Conservation (phyloP, 1,140 invertebrate species). For the Hycleus cichorii region DNA sequence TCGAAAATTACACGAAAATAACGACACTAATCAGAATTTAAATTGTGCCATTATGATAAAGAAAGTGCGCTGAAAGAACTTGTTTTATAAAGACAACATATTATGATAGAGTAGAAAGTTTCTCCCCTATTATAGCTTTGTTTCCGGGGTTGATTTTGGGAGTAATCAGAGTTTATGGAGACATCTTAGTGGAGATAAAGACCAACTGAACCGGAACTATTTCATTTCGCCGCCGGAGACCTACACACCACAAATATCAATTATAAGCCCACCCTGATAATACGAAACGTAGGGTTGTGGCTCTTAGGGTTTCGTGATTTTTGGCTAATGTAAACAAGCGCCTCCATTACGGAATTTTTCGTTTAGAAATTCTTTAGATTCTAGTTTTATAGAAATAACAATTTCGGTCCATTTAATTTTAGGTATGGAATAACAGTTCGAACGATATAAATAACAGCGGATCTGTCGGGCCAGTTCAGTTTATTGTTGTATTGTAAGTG, state of each 20-base stretch:
- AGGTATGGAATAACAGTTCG: constrained; percentile 7
- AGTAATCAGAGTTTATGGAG: constrained; percentile 39
- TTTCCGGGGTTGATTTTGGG: constrained; percentile 18
- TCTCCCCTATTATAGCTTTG: constrained; percentile 7
- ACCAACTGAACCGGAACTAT: constrained; percentile 31
- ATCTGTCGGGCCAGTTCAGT: constrained; percentile 19
- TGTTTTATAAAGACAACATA: no score
- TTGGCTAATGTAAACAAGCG: constrained; percentile 2
- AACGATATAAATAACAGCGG: constrained; percentile 19
- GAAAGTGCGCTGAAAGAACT: no score
- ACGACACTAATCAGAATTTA: background rate
- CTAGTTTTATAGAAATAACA: background rate
- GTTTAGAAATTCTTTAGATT: no score
- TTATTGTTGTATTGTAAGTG: constrained; percentile 23
- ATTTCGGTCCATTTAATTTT: constrained; percentile 16
- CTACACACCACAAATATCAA: constrained; percentile 35
- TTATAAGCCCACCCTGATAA: constrained; percentile 22
- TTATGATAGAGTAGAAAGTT: background rate
- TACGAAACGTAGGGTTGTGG: constrained; percentile 8
- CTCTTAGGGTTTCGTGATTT: constrained; percentile 9
- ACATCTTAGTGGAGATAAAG: constrained; percentile 37
- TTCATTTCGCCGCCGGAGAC: constrained; percentile 30
- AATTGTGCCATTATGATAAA: background rate
- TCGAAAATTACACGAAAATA: constrained; percentile 7
- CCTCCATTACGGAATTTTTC: background rate